phyloP scores from a whole-genome alignment of 2,888 invertebrate genomes.

The Dryomyza anilis region DNA sequence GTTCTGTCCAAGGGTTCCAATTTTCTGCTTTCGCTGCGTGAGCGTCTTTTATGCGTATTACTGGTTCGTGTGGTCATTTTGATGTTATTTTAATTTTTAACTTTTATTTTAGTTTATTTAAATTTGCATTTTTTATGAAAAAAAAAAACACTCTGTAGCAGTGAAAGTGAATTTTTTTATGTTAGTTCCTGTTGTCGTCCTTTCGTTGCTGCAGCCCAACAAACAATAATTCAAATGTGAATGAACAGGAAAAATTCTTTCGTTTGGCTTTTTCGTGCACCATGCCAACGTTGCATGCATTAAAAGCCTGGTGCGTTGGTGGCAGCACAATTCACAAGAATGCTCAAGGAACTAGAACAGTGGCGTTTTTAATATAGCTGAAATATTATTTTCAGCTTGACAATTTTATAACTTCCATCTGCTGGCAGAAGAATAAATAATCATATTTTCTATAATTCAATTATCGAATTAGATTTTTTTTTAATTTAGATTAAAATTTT shows the following conservation, averaged over 20 bases:
- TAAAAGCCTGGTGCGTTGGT: constrained; percentile 2
- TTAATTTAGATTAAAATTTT: too few species aligned
- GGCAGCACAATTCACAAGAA: background rate
- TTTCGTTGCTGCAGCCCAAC: constrained; percentile 11
- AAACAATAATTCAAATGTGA: background rate
- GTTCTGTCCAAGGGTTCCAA: constrained; percentile 24
- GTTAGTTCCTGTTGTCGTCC: background rate
- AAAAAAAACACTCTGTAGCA: background rate
- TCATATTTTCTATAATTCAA: too few species aligned
- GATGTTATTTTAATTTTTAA: too few species aligned
- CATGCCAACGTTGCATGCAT: constrained; percentile 50
- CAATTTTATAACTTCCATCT: too few species aligned
- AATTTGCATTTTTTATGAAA: background rate
- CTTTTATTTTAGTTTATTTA: background rate
- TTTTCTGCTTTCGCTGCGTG: constrained; percentile 48
- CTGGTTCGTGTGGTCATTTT: too few species aligned
- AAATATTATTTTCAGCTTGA: too few species aligned
- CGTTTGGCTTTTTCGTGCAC: constrained; percentile 53
- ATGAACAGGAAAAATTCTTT: constrained; percentile 41
- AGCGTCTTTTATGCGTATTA: constrained; percentile 48
- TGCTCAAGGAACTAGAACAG: background rate
- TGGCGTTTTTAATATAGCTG: too few species aligned
- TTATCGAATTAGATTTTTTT: too few species aligned
- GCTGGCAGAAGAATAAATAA: too few species aligned
- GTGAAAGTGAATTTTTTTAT: background rate